Percentiles rank a stretch among this genome's conserved stretches.
These are phyloP conservation scores for Mobula hypostoma DNA, from an alignment of 2,113 vertebrate species.

Conservation along the genomic window DNA sequence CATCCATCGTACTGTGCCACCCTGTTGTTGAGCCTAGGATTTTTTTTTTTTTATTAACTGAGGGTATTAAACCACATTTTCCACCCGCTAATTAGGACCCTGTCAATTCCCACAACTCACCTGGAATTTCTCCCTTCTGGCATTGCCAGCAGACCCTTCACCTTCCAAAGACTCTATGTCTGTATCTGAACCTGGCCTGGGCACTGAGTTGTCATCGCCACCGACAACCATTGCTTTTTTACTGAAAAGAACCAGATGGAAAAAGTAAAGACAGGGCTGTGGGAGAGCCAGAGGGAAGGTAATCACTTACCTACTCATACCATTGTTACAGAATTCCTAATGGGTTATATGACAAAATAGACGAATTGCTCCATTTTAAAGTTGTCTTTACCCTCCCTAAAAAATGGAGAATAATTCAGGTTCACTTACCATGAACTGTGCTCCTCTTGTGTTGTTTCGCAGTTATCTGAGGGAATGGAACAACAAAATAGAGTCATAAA, in stretches of 20 bases:
- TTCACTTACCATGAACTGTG: neutral
- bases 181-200: neutral
- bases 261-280: neutral
- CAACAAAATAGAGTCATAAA: no score
- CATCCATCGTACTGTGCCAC: no score
- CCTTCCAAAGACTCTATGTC: neutral
- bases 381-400: neutral
- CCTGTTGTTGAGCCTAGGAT: no score
- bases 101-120: neutral
- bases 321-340: neutral
- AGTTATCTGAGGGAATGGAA: neutral
- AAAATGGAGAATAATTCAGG: neutral
- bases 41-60: no score
- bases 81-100: no score
- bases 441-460: neutral
- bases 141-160: neutral
- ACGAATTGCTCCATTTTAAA: neutral
- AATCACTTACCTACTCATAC: neutral
- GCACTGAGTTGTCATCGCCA: neutral
- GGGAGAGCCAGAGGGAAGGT: neutral
- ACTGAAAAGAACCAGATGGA: neutral
- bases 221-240: no score
- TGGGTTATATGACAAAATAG: neutral
- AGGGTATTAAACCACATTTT: no score
- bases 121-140: neutral